These are phyloP conservation scores for Aquatica leii DNA, from an alignment of 2,888 invertebrate species.

Conservation along the genomic window DNA sequence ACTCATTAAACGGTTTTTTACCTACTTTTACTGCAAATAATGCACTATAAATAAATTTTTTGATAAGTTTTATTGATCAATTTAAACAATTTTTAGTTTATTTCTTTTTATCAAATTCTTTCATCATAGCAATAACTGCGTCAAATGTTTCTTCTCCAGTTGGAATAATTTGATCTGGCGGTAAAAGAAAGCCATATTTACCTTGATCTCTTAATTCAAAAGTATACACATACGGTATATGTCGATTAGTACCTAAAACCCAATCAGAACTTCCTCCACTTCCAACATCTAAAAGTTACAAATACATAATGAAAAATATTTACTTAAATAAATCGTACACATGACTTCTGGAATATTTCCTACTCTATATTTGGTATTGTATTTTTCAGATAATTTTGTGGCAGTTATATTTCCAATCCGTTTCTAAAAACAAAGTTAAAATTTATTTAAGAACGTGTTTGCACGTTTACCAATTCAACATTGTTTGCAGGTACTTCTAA, in stretches of 20 bases:
- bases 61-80: too few relatives aligned
- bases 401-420: constrained; percentile 34
- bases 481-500: constrained; percentile 65
- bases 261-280: constrained; percentile 75
- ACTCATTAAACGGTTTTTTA: too few relatives aligned
- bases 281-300: constrained; percentile 62
- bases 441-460: not conserved
- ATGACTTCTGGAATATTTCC: constrained; percentile 44
- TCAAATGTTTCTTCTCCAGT: constrained; percentile 72
- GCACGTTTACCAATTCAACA: constrained; percentile 64
- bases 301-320: not conserved
- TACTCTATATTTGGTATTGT: constrained; percentile 57
- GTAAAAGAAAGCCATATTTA: constrained; percentile 72
- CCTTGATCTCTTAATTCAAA: constrained; percentile 73
- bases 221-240: constrained; percentile 68
- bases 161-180: constrained; percentile 70
- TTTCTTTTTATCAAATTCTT: not conserved
- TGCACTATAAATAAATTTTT: too few relatives aligned
- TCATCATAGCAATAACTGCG: constrained; percentile 61
- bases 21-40: too few relatives aligned
- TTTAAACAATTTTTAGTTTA: too few relatives aligned
- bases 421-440: constrained; percentile 16
- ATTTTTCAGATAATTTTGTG: constrained; percentile 52
- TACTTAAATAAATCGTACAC: not conserved
- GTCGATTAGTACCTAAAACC: constrained; percentile 68